phyloP scores from a whole-genome alignment of 2,888 invertebrate genomes.

The Diaprepes abbreviatus region DNA sequence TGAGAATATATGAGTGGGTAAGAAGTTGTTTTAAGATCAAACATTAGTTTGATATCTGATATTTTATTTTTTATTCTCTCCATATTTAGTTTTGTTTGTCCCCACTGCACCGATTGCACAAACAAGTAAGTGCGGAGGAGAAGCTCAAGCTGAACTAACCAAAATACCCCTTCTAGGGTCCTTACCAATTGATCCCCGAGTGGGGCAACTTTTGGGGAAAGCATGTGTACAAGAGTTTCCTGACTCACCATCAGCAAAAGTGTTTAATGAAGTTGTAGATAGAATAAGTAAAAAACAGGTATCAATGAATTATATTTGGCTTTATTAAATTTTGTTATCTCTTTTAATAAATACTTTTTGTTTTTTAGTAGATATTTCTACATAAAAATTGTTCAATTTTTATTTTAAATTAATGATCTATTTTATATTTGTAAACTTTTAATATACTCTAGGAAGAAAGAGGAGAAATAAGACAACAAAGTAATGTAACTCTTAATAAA shows the following conservation, averaged over 20 bases:
- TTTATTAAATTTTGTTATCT: too few relatives aligned
- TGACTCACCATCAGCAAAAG: slow-evolving; percentile 79
- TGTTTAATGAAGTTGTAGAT: slow-evolving; percentile 75
- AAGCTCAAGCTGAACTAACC: slow-evolving; percentile 81
- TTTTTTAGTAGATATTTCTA: too few relatives aligned
- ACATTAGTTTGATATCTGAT: not conserved
- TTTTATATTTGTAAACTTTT: too few relatives aligned
- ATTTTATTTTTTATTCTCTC: not conserved
- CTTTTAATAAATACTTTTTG: too few relatives aligned
- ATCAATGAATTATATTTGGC: too few relatives aligned
- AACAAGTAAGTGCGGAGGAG: slow-evolving; percentile 95
- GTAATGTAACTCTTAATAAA: too few relatives aligned
- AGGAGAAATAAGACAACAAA: too few relatives aligned
- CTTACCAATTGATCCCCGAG: slow-evolving; percentile 86
- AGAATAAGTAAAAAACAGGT: slow-evolving; percentile 53
- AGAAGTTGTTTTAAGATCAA: slow-evolving; percentile 35
- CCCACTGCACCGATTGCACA: slow-evolving; percentile 91
- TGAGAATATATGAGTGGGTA: slow-evolving; percentile 97
- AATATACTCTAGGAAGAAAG: too few relatives aligned
- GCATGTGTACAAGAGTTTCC: slow-evolving; percentile 79
- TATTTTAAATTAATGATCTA: too few relatives aligned
- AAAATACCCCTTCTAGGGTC: slow-evolving; percentile 87
- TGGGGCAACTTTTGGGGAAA: slow-evolving; percentile 79
- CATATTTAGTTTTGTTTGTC: slow-evolving; percentile 83
- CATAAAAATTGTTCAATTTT: too few relatives aligned